Conservation (phyloP, 2,888 invertebrate species). For the Callosobruchus maculatus region DNA sequence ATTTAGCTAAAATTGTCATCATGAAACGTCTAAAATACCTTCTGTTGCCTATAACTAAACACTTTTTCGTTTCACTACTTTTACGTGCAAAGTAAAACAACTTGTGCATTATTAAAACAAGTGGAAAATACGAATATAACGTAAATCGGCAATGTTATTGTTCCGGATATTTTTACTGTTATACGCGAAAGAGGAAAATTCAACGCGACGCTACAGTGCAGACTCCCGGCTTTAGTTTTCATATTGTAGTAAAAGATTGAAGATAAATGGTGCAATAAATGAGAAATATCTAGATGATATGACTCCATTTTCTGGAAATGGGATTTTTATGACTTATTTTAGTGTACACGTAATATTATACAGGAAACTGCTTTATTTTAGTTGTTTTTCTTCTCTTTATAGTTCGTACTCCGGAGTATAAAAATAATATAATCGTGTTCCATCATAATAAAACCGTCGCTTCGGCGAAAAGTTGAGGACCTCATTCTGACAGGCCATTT, state of each 20-base stretch:
- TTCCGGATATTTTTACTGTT: not conserved
- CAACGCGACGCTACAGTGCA: constrained; percentile 7
- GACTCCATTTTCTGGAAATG: constrained; percentile 36
- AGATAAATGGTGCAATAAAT: constrained; percentile 35
- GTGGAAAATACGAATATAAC: not conserved
- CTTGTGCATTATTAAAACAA: not conserved
- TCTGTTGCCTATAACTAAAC: too few relatives aligned
- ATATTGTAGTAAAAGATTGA: constrained; percentile 31
- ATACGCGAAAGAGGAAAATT: not conserved
- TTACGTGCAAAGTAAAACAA: too few relatives aligned
- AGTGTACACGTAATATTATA: constrained; percentile 32
- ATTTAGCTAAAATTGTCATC: too few relatives aligned
- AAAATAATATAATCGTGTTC: constrained; percentile 8
- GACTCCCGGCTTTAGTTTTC: constrained; percentile 25
- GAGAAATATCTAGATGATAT: constrained; percentile 36
- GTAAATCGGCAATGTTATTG: not conserved
- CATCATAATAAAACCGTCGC: constrained; percentile 11
- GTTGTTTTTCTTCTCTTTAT: constrained; percentile 20
- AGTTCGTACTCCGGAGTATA: constrained; percentile 6
- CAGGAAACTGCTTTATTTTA: constrained; percentile 31
- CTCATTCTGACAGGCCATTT: not conserved
- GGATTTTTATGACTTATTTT: constrained; percentile 34
- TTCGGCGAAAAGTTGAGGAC: constrained; percentile 2
- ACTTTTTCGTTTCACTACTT: too few relatives aligned
- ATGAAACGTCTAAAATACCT: too few relatives aligned